A percentile compares a stretch with the other conserved stretches of the same genome.
These are phyloP conservation scores for Octodonta nipae DNA, from an alignment of 2,888 invertebrate genomes.

Conservation along the genomic window DNA sequence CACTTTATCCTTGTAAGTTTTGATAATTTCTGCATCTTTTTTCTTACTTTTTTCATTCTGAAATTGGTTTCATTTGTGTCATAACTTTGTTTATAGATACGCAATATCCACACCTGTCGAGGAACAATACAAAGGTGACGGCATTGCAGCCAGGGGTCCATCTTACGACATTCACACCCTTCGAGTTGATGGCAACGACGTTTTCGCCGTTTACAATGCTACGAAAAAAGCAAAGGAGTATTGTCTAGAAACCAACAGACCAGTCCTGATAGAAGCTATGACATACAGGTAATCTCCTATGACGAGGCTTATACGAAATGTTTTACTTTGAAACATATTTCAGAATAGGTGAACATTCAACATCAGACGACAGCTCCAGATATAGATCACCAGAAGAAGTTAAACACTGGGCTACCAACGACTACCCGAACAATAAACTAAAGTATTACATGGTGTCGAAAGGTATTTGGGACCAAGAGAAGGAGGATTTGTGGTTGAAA, in stretches of 20 bases:
- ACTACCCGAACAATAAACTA: constrained; percentile 73
- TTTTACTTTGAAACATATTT: too few species aligned
- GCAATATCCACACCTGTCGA: constrained; percentile 90
- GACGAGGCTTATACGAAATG: not conserved
- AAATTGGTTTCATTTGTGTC: too few species aligned
- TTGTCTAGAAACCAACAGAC: constrained; percentile 60
- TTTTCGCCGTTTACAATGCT: constrained; percentile 86
- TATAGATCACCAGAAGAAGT: constrained; percentile 80
- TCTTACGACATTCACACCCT: constrained; percentile 80
- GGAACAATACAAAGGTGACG: constrained; percentile 94
- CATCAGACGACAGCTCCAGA: constrained; percentile 94
- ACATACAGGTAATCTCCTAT: constrained; percentile 63
- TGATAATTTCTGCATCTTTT: too few species aligned
- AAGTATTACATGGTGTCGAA: constrained; percentile 64
- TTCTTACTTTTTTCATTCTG: too few species aligned
- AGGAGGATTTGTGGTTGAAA: constrained; percentile 57
- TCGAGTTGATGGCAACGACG: constrained; percentile 93
- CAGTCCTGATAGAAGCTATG: constrained; percentile 93
- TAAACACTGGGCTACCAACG: constrained; percentile 65
- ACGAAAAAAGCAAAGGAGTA: constrained; percentile 65
- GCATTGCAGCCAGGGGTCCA: constrained; percentile 81
- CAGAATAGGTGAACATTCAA: constrained; percentile 96
- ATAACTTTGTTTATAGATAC: too few species aligned
- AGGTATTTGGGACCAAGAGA: constrained; percentile 67
- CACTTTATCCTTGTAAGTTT: too few species aligned